A percentile compares a stretch with the other conserved stretches of the same genome.
phyloP scores from a whole-genome alignment of 2,113 vertebrate genomes.

The Aegotheles bennettii region DNA sequence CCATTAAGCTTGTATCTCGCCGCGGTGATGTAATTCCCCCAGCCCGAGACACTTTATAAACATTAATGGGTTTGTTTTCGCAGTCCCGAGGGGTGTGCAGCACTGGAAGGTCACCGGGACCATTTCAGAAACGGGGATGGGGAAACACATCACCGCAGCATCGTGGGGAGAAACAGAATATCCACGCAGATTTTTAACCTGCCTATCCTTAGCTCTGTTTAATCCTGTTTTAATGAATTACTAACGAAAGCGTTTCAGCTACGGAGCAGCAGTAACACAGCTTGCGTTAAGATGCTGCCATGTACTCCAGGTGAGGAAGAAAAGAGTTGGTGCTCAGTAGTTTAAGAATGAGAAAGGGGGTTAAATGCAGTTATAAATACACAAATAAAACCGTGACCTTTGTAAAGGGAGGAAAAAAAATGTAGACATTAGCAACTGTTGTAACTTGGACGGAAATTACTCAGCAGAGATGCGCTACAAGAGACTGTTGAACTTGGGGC shows the following conservation, averaged over 20 bases:
- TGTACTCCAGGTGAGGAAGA: fast-evolving
- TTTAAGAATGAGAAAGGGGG: neutral
- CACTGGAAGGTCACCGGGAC: neutral
- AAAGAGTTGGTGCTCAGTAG: neutral
- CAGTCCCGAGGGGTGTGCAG: fast-evolving
- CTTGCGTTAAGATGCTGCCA: neutral
- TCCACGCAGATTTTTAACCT: neutral
- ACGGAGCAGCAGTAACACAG: neutral
- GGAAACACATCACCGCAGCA: neutral
- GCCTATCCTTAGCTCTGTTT: neutral
- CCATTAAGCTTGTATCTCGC: neutral
- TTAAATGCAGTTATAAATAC: neutral
- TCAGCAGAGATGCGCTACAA: neutral
- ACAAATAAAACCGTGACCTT: neutral
- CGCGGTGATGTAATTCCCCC: neutral
- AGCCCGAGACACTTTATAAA: slow-evolving; percentile 4
- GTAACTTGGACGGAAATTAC: neutral
- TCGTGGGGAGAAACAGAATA: fast-evolving
- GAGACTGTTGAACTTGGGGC: neutral
- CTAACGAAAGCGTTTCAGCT: neutral
- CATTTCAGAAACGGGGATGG: neutral
- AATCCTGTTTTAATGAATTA: neutral
- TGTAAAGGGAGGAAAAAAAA: neutral
- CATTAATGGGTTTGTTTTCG: neutral
- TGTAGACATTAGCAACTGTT: neutral